phyloP scores from a whole-genome alignment of 1,140 invertebrate species.

The Diabrotica virgifera region DNA sequence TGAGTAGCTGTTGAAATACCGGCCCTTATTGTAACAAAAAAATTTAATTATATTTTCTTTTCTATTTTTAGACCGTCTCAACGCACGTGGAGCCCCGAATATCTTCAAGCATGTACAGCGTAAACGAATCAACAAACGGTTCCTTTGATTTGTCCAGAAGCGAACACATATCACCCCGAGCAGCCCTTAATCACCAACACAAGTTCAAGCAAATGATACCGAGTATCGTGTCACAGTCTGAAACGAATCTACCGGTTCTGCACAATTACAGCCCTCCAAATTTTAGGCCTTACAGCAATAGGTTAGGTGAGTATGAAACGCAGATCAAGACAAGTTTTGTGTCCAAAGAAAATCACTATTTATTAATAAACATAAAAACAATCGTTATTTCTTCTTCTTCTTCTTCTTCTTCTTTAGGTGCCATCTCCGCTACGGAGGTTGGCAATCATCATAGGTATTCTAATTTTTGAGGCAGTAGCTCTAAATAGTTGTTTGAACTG shows the following conservation, averaged over 20 bases:
- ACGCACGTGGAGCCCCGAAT: conserved; percentile 35
- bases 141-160: conserved; percentile 38
- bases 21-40: too few species aligned
- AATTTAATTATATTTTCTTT: neutral
- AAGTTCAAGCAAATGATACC: conserved; percentile 32
- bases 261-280: conserved; percentile 42
- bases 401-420: too few species aligned
- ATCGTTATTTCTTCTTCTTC: too few species aligned
- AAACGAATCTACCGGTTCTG: conserved; percentile 45
- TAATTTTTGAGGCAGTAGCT: too few species aligned
- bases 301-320: conserved; percentile 18
- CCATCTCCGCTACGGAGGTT: too few species aligned
- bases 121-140: conserved; percentile 38
- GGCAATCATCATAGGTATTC: too few species aligned
- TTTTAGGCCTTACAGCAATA: conserved; percentile 35
- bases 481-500: too few species aligned
- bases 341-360: too few species aligned
- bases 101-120: conserved; percentile 44
- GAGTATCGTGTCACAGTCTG: conserved; percentile 42
- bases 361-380: too few species aligned
- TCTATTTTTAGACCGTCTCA: conserved; percentile 32
- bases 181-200: conserved; percentile 31
- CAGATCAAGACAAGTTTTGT: too few species aligned
- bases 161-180: conserved; percentile 33
- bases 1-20: too few species aligned